These are phyloP conservation scores for Geodia barretti DNA, from an alignment of 37 sponge, comb jelly and placozoan genomes.

Conservation along the genomic window DNA sequence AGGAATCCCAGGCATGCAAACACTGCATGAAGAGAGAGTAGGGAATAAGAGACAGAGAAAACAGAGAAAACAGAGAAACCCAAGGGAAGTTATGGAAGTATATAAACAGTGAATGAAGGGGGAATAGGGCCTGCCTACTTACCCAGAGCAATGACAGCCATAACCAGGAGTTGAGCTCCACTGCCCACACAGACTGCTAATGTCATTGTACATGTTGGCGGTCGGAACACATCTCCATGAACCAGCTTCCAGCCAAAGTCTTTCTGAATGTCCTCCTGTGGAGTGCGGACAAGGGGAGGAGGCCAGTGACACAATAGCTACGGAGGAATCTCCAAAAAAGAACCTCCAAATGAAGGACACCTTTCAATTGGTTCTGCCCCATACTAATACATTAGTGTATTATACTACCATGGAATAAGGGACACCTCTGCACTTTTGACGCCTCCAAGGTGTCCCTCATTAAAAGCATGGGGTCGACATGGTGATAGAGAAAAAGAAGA, in stretches of 20 bases:
- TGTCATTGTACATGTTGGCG: conserved; percentile 88
- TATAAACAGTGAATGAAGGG: neutral
- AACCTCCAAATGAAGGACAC: neutral
- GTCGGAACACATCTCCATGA: conserved; percentile 99
- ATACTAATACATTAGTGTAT: too few species aligned
- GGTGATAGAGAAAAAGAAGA: neutral
- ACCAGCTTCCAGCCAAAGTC: conserved; percentile 99
- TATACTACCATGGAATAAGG: neutral
- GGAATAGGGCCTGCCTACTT: conserved; percentile 1
- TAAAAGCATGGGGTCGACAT: too few species aligned
- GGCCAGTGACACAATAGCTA: neutral
- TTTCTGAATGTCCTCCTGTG: conserved; percentile 96
- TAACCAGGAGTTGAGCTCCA: conserved; percentile 85
- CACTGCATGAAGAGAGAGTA: conserved; percentile 21
- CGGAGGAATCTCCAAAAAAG: neutral
- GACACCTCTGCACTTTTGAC: too few species aligned
- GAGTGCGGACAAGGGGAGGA: neutral
- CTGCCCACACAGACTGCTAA: conserved; percentile 91
- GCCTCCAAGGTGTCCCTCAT: too few species aligned
- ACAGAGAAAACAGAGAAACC: too few species aligned
- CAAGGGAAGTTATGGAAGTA: neutral
- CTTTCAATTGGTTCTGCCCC: neutral
- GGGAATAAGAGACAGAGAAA: neutral
- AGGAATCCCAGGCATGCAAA: conserved; percentile 97
- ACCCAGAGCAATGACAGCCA: conserved; percentile 81